Base-by-base conservation (phyloP, 1,140 invertebrate species). In the Zaprionus gabonicus region DNA sequence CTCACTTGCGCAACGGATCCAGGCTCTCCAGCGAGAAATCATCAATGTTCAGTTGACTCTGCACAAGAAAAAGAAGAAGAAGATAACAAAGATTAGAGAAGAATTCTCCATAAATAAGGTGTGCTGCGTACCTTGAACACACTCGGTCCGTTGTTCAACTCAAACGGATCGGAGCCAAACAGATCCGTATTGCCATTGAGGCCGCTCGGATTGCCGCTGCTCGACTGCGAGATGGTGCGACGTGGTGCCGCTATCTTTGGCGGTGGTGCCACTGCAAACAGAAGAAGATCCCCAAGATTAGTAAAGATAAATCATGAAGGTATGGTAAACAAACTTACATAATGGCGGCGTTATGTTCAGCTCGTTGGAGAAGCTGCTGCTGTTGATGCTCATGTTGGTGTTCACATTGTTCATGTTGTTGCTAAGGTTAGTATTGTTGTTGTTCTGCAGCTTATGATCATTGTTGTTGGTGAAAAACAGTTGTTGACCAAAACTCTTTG, bases 1-100 rank as follows among this genome's bases (percentile, higher is more conserved):
- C 31, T 75, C 79, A 93, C 78, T 94, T 94, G 72, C 94, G 93
- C 67, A 97, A 93, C 49, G 97, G 97, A 94, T 97, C 97, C 81
- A 97, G 94, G 93, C 96, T 97, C 92, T 97, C 97, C 77, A 98
- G 90, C n/a, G 96, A 96, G 91, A 97, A 97, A 93, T 97, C 97
- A 91, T 97, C 97, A 71, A 96, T 79, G 55, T 91, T 91, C 15
- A 92, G 73, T 58, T 92, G 86, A 74, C 73, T 88, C 91, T 92
- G 53, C 36, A 92, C 76, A 31, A 81, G 5, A 10, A n/a, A n/a
- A n/a, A 49, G 46, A 41, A 41, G 4, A 4, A 4, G 27, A 12
- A 59, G 6, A 28, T 31, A 31, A 28, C 9, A 44, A 2, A 25
- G 27, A 12, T 62, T 12, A 10, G 9, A 15, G 31, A 7, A 3